phyloP scores from a whole-genome alignment of 1,140 invertebrate species.

The Listronotus oregonensis region DNA sequence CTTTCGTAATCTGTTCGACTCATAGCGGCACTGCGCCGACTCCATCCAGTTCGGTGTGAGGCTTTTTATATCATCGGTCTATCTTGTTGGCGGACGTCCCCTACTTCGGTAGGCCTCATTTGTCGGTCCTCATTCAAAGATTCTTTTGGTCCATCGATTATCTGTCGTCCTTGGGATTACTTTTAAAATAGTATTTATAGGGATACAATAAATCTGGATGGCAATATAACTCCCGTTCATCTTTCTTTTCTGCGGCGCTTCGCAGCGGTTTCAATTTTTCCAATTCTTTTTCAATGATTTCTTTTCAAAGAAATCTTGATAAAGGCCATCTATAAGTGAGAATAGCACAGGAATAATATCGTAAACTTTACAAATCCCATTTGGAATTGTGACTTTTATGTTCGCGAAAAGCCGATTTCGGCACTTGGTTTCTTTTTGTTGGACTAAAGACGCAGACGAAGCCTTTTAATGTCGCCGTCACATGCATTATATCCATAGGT shows the following conservation, averaged over 20 bases:
- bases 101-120: too few species aligned
- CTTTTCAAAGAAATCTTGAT: constrained; percentile 55
- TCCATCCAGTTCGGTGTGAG: too few species aligned
- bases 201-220: constrained; percentile 41
- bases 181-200: constrained; percentile 21
- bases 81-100: too few species aligned
- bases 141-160: too few species aligned
- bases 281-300: constrained; percentile 51
- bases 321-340: constrained; percentile 56
- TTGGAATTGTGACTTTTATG: constrained; percentile 58
- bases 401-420: constrained; percentile 49
- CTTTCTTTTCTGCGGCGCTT: constrained; percentile 32
- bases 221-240: constrained; percentile 43
- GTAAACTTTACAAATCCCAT: constrained; percentile 58
- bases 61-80: too few species aligned
- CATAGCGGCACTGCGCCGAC: too few species aligned
- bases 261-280: constrained; percentile 49
- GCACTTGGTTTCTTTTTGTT: constrained; percentile 50
- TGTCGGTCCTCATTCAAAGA: too few species aligned
- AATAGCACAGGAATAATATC: constrained; percentile 57
- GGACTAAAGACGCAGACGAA: not conserved
- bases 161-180: not conserved
- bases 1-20: too few species aligned
- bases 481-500: too few species aligned
- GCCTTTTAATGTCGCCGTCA: too few species aligned